Conservation (phyloP, 2,888 invertebrate species). For the Eristalinus aeneus region DNA sequence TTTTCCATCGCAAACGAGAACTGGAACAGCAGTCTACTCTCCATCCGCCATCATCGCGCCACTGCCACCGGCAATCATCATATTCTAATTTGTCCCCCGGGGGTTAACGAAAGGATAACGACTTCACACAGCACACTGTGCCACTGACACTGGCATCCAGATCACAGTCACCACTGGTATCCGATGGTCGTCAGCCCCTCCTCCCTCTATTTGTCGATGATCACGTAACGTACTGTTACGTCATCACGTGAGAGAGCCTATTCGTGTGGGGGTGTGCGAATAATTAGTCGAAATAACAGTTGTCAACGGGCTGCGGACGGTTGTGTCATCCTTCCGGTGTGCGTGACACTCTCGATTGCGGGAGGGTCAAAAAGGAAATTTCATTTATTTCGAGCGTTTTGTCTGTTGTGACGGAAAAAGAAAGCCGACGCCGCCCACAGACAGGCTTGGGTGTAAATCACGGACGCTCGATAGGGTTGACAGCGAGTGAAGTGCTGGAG, state of each 20-base stretch:
- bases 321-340: not conserved
- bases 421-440: constrained; percentile 19
- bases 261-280: constrained; percentile 10
- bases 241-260: constrained; percentile 13
- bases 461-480: not conserved
- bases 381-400: constrained; percentile 24
- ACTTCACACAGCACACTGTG: too few species aligned
- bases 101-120: constrained; percentile 49
- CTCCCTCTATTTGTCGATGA: constrained; percentile 41
- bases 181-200: not conserved
- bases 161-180: not conserved
- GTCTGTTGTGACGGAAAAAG: constrained; percentile 37
- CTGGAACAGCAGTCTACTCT: not conserved
- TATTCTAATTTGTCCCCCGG: constrained; percentile 61
- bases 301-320: constrained; percentile 14
- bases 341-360: constrained; percentile 18
- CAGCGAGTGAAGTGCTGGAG: not conserved
- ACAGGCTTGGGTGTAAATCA: constrained; percentile 11
- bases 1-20: constrained; percentile 38
- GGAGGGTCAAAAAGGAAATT: not conserved
- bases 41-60: too few species aligned
- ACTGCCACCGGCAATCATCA: constrained; percentile 43
- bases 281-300: constrained; percentile 53
- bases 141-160: not conserved
- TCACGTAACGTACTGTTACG: constrained; percentile 49